phyloP scores from a whole-genome alignment of 2,888 invertebrate species.

The Sarcophaga rosellei region DNA sequence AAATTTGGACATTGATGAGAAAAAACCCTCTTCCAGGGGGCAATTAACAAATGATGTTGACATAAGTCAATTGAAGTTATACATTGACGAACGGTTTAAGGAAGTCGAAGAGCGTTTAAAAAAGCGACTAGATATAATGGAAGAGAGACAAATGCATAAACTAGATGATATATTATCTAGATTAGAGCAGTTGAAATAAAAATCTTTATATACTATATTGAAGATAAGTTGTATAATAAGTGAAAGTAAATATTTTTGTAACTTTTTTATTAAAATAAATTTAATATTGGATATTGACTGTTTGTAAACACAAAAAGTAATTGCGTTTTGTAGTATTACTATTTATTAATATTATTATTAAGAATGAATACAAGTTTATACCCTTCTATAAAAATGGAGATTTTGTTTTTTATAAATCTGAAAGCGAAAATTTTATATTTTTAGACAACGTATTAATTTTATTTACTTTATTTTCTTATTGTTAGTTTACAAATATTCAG shows the following conservation, averaged over 20 bases:
- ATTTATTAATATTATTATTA: no score
- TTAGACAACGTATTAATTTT: neutral
- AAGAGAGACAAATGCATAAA: slow-evolving; percentile 74
- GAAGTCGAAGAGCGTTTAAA: slow-evolving; percentile 73
- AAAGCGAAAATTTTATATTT: no score
- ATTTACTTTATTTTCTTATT: neutral
- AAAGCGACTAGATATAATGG: slow-evolving; percentile 72
- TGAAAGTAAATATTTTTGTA: no score
- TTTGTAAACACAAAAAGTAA: no score
- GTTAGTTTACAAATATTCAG: slow-evolving; percentile 19
- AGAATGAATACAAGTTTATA: no score
- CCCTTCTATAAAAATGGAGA: no score
- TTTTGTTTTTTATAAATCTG: no score
- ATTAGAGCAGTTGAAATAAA: neutral
- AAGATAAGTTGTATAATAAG: no score
- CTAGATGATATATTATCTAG: slow-evolving; percentile 75
- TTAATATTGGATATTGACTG: no score
- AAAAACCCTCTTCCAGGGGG: neutral
- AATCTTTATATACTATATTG: no score
- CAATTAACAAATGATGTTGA: neutral
- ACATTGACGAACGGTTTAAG: slow-evolving; percentile 74
- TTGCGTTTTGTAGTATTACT: no score
- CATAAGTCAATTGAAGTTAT: slow-evolving; percentile 66
- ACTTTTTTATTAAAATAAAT: no score
- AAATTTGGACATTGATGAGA: neutral